Percentiles rank a stretch among this genome's conserved stretches.
phyloP scores from a whole-genome alignment of 2,797 vertebrate genomes.

The Argya squamiceps region DNA sequence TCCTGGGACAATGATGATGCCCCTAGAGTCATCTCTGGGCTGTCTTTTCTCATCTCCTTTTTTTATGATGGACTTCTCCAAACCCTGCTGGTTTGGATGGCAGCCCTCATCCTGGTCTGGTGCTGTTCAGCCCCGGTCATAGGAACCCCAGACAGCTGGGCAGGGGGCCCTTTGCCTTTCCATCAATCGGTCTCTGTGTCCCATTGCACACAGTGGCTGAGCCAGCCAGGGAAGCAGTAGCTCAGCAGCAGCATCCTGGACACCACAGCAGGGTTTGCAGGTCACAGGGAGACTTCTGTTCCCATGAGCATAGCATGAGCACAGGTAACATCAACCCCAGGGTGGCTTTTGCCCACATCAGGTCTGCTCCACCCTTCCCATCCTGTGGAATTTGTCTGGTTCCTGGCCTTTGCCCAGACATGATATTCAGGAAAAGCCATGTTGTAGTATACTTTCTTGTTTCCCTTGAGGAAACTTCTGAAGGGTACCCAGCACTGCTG shows the following conservation, averaged over 20 bases:
- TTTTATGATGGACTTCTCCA: neutral
- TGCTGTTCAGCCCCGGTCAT: neutral
- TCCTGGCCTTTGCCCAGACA: neutral
- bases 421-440: neutral
- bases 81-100: neutral
- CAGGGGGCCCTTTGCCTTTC: neutral
- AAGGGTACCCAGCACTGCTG: neutral
- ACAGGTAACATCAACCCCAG: neutral
- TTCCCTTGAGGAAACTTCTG: neutral
- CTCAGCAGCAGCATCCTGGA: neutral
- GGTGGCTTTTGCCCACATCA: neutral
- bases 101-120: neutral
- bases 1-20: neutral
- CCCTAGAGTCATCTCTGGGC: neutral
- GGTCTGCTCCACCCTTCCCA: neutral
- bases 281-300: neutral
- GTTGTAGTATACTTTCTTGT: neutral
- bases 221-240: neutral
- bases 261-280: neutral
- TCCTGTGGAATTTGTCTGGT: neutral
- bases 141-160: neutral
- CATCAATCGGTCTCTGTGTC: accelerated
- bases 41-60: neutral
- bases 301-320: neutral
- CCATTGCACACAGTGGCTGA: accelerated